Evolutionary conservation across 2,113 vertebrate species (phyloP).

Genomic region (Phylloscopus trochilus): DNA sequence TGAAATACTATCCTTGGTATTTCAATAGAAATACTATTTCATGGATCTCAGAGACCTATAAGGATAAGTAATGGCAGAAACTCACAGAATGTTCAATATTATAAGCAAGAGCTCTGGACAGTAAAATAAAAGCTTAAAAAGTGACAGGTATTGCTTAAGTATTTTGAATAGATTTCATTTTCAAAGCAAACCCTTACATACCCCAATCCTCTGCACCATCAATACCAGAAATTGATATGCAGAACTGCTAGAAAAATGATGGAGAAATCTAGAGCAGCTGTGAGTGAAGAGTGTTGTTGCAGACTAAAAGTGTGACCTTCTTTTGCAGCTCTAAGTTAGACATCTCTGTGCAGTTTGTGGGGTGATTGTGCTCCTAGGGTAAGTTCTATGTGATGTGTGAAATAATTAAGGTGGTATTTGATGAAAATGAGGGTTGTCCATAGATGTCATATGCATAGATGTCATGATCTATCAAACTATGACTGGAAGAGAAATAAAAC

Average conservation of each 20-base stretch:
- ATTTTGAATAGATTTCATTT: slow-evolving; percentile 3
- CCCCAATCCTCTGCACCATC: not conserved
- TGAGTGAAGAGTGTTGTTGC: not conserved
- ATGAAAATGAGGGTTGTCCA: not conserved
- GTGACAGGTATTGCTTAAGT: not conserved
- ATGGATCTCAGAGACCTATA: not conserved
- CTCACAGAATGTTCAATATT: slow-evolving; percentile 3
- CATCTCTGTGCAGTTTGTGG: not conserved
- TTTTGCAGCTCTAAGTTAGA: not conserved
- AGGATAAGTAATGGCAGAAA: not conserved
- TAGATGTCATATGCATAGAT: not conserved
- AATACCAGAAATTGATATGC: slow-evolving; percentile 7
- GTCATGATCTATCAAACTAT: not conserved
- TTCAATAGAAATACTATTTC: not conserved
- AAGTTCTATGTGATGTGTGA: not conserved
- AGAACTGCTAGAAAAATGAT: not conserved
- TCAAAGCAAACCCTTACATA: not conserved
- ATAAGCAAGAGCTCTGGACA: not conserved
- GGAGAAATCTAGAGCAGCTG: not conserved
- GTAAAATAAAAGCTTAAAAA: not conserved
- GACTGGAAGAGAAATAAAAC: not conserved
- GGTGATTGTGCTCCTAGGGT: not conserved
- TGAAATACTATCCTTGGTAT: not conserved
- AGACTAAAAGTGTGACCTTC: not conserved
- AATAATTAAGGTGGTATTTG: not conserved